Evolutionary conservation across 2,113 vertebrate genomes (phyloP).

Genomic region (Coptodon rendalli): DNA sequence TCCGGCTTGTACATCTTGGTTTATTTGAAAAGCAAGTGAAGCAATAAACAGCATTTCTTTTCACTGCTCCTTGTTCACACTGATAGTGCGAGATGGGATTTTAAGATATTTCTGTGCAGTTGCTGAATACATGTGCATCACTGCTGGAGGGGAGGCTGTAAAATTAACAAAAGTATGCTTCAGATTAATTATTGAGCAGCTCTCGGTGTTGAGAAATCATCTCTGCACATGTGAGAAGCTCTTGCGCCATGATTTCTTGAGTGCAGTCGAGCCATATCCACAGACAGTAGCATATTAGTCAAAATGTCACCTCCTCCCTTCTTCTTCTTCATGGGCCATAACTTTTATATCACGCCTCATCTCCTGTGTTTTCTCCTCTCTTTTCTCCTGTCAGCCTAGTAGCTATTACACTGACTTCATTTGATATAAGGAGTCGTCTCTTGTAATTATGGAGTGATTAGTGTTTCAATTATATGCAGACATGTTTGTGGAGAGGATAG

Average conservation of each 20-base stretch:
- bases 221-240: neutral
- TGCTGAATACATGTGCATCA: neutral
- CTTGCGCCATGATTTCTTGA: neutral
- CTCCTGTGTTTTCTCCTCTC: conserved; percentile 27
- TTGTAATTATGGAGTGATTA: conserved; percentile 52
- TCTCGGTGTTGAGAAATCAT: neutral
- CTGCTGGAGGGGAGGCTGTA: neutral
- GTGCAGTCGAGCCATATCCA: neutral
- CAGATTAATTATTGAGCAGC: neutral
- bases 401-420: conserved; percentile 20
- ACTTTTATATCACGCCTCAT: conserved; percentile 58
- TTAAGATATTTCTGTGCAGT: neutral
- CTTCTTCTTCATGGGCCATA: conserved; percentile 62
- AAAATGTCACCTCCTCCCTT: conserved; percentile 62
- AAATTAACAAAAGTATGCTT: conserved; percentile 30
- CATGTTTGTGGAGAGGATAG: conserved; percentile 21
- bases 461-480: conserved; percentile 26
- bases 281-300: conserved; percentile 47
- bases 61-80: neutral
- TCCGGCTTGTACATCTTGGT: neutral
- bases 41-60: neutral
- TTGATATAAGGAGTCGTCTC: conserved; percentile 9
- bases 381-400: conserved; percentile 2
- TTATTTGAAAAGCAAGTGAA: neutral
- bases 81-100: neutral